Evolutionary conservation across 2,888 invertebrate genomes (phyloP), one percentile per base, ranked within the genome.

Genomic region (Orthosia gothica): DNA sequence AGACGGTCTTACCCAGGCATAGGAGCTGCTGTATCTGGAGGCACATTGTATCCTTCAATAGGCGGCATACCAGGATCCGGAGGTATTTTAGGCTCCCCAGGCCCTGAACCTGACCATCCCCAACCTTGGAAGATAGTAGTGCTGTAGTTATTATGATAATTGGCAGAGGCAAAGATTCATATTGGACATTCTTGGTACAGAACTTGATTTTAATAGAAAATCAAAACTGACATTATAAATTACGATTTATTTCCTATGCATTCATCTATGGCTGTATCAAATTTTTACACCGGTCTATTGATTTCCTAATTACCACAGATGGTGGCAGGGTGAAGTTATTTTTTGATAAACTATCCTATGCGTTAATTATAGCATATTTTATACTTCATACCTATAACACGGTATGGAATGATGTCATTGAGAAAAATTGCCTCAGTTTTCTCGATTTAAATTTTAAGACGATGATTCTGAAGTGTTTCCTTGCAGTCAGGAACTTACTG

Each of bases 51-150:
- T 0, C 93, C 93, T 80, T 96, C 96, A 82, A 96, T 84, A 9
- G 94, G 92, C 40, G 91, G 81, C 84, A 95, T 91, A 15, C 92
- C 83, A 4, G 94, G 89, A 45, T 95, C 95, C 49, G 91, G 83
- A 54, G 90, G 79, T 76, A 94, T 89, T 86, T 96, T 96, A 5
- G 93, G 83, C 73, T 95, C 95, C 26, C 90, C 93, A 4, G 92
- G 89, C 15, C 92, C 94, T 16, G 91, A 82, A 5, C 92, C 93
- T 40, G 93, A 86, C 96, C 96, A 96, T 16, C 95, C 94, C 96
- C 96, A 96, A 74, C 94, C 96, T 92, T 80, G 2, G 67, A 59
- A 74, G 26, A 52, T 32, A 63, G 72, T 58, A 61, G 16, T n/a
- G 16, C 26, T 49, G n/a, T 58, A 66, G 49, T 66, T 49, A 50